Base-by-base conservation (phyloP, 2,797 vertebrate genomes). In the Parauchenoglanis ngamensis region DNA sequence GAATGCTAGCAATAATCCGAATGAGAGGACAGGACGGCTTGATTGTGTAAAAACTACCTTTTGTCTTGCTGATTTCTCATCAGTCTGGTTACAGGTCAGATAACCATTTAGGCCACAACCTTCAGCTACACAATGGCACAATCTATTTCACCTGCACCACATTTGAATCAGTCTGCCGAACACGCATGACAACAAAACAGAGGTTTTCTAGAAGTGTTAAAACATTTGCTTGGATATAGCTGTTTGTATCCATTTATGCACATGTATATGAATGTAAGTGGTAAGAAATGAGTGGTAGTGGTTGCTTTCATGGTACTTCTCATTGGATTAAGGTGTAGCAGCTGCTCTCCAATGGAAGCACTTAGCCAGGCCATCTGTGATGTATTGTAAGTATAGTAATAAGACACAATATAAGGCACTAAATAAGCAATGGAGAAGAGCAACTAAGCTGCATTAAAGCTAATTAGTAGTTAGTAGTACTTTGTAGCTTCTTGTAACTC, bases 291-390 rank as follows among this genome's bases (percentile, higher is more conserved):
- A 88, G 40, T 57, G 85, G 85, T 82, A 81, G 56, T 46, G 70
- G 56, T 88, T 80, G 83, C 78, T 83, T 72, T 87, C 85, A 23
- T 76, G 78, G 85, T 82, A 57, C 83, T 85, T 88, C 76, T 89
- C 70, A 77, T 67, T 79, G 85, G 86, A 88, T 84, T 84, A 83
- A 67, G 79, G 68, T 65, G 49, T 52, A 87, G 87, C 88, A 88
- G 88, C 73, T 89, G 78, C 59, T 89, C 80, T 76, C 17, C 81
- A 85, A 23, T 73, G 52, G 67, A 84, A 88, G 87, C 88, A 89
- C 73, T 86, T 87, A 84, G 52, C 52, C 57, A 11, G 57, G 56
- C 70, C 79, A 89, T 90, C 54, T 81, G 83, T 59, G 84, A 79
- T 46, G 63, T 52, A 49, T 85, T 83, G 35, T 76, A 54, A 82